Percentiles rank a stretch among this genome's conserved stretches.
These are phyloP conservation scores for Clarias pachynema DNA, from an alignment of 2,797 vertebrate species.

Conservation along the genomic window DNA sequence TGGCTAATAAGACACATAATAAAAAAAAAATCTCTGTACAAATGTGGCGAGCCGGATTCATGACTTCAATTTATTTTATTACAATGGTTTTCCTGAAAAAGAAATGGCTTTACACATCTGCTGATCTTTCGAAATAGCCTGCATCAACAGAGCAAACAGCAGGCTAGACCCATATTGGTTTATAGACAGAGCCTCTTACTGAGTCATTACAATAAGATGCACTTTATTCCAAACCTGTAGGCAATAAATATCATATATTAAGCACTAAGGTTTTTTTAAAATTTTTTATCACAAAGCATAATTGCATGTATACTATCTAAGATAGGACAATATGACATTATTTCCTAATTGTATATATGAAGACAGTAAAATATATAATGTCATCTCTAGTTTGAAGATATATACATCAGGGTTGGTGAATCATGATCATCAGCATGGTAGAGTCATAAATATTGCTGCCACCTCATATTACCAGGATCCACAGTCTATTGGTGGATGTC, in stretches of 20 bases:
- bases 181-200: conserved; percentile 15
- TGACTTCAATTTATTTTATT: conserved; percentile 33
- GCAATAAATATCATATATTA: not conserved
- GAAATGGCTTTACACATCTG: not conserved
- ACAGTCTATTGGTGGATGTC: not conserved
- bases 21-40: not conserved
- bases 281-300: not conserved
- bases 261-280: not conserved
- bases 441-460: not conserved
- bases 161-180: conserved; percentile 24
- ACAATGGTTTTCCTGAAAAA: not conserved
- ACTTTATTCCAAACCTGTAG: not conserved
- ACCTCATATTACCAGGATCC: not conserved
- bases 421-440: not conserved
- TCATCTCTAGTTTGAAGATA: not conserved
- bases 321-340: not conserved
- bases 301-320: not conserved
- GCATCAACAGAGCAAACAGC: conserved; percentile 32
- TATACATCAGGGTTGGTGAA: not conserved
- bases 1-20: conserved; percentile 19
- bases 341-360: not conserved
- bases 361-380: not conserved
- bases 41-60: conserved; percentile 20
- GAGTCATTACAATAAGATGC: not conserved
- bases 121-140: conserved; percentile 25